Evolutionary conservation across 2,888 invertebrate genomes (phyloP).

Genomic region (Leptinotarsa tumamoca): DNA sequence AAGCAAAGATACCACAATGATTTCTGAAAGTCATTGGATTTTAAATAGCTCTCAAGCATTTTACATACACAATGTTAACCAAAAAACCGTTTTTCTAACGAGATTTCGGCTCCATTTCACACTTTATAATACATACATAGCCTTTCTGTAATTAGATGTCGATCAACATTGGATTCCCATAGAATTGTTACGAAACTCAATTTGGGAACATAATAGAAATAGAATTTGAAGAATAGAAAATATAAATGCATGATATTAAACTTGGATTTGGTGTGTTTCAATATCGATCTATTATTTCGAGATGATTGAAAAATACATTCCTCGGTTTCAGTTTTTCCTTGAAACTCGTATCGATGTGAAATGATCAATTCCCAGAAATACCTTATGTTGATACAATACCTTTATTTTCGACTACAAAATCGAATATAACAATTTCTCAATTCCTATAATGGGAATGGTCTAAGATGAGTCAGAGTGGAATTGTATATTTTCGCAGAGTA

Average conservation of each 20-base stretch:
- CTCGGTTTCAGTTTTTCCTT: conserved; percentile 30
- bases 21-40: conserved; percentile 35
- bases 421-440: too few relatives aligned
- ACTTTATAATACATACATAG: conserved; percentile 47
- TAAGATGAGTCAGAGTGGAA: too few relatives aligned
- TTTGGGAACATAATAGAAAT: conserved; percentile 42
- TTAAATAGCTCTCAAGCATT: conserved; percentile 25
- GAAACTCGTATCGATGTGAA: not conserved
- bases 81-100: conserved; percentile 42
- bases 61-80: conserved; percentile 33
- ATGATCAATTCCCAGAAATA: too few relatives aligned
- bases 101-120: conserved; percentile 47
- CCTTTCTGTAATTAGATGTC: conserved; percentile 49
- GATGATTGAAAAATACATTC: conserved; percentile 40
- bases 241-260: conserved; percentile 31
- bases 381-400: too few relatives aligned
- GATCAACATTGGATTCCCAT: conserved; percentile 43
- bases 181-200: conserved; percentile 39
- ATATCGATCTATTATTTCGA: conserved; percentile 31
- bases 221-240: conserved; percentile 35
- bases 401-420: too few relatives aligned
- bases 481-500: too few relatives aligned
- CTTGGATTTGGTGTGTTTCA: conserved; percentile 32
- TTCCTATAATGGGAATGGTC: too few relatives aligned
- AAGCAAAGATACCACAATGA: conserved; percentile 28